A percentile compares a stretch with the other conserved stretches of the same genome.
These are phyloP conservation scores for Polymixis flavicincta DNA, from an alignment of 2,888 invertebrate species.

Conservation along the genomic window DNA sequence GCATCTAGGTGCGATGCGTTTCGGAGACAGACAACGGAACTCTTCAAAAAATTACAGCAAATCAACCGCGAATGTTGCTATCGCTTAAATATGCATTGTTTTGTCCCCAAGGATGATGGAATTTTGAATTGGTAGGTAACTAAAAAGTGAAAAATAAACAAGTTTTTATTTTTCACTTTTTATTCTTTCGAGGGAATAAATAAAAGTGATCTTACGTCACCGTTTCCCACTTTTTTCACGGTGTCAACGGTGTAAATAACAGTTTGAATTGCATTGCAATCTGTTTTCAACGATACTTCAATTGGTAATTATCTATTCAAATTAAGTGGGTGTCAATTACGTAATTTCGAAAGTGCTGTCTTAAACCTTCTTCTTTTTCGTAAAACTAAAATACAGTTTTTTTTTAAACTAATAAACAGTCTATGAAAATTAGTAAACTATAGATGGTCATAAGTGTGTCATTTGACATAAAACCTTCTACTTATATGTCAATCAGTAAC, in stretches of 20 bases:
- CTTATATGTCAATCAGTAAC: not conserved
- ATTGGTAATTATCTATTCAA: conserved; percentile 10
- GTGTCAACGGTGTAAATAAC: not conserved
- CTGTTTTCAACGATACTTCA: conserved; percentile 15
- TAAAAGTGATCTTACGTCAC: not conserved
- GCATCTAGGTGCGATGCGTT: too few relatives aligned
- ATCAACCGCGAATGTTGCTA: too few relatives aligned
- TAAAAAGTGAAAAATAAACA: too few relatives aligned
- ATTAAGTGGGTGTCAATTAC: conserved; percentile 12
- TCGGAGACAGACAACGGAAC: too few relatives aligned
- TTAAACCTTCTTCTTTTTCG: not conserved
- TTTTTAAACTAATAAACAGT: too few relatives aligned
- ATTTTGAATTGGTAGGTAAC: too few relatives aligned
- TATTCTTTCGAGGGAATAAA: too few relatives aligned
- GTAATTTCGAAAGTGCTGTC: not conserved
- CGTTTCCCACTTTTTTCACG: not conserved
- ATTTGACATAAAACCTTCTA: not conserved
- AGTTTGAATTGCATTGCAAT: conserved; percentile 8
- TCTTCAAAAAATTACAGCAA: too few relatives aligned
- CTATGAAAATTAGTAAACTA: not conserved
- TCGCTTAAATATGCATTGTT: too few relatives aligned
- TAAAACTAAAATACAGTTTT: not conserved
- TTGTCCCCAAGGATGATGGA: too few relatives aligned
- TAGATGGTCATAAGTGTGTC: not conserved
- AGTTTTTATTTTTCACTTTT: too few relatives aligned